Evolutionary conservation across 2,888 invertebrate genomes (phyloP).

Genomic region (Smittia aterrima): DNA sequence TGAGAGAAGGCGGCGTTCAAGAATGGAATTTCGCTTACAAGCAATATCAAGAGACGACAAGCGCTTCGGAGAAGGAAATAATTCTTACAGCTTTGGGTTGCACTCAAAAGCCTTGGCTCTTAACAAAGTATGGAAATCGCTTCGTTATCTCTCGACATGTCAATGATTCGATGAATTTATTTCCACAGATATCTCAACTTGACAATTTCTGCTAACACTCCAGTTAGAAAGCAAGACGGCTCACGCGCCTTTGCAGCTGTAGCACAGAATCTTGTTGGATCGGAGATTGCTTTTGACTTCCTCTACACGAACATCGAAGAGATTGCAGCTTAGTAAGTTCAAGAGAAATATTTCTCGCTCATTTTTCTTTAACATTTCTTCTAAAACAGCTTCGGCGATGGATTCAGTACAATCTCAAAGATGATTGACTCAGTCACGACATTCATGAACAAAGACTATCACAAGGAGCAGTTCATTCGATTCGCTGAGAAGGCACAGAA

Average conservation of each 20-base stretch:
- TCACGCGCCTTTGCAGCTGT: slow-evolving; percentile 59
- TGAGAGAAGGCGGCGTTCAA: slow-evolving; percentile 61
- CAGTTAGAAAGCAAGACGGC: slow-evolving; percentile 64
- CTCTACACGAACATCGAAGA: slow-evolving; percentile 53
- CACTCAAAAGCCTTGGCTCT: slow-evolving; percentile 58
- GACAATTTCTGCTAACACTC: slow-evolving; percentile 55
- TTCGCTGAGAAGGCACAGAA: slow-evolving; percentile 49
- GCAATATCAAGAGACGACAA: slow-evolving; percentile 52
- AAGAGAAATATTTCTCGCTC: not conserved
- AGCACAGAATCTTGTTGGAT: slow-evolving; percentile 60
- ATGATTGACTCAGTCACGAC: slow-evolving; percentile 58
- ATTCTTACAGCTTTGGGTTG: slow-evolving; percentile 60
- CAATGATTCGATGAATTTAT: slow-evolving; percentile 2
- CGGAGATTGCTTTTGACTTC: slow-evolving; percentile 62
- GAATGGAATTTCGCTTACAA: slow-evolving; percentile 69
- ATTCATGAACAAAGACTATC: slow-evolving; percentile 57
- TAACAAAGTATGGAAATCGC: slow-evolving; percentile 55
- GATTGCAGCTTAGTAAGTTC: slow-evolving; percentile 53
- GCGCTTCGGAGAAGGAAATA: slow-evolving; percentile 62
- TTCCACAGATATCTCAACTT: slow-evolving; percentile 57
- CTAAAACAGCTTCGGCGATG: slow-evolving; percentile 56
- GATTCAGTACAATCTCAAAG: slow-evolving; percentile 57
- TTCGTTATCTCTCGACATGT: not conserved
- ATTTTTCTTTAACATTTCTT: not conserved
- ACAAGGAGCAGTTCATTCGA: slow-evolving; percentile 51